A percentile compares a stretch with the other conserved stretches of the same genome.
Conservation (phyloP, 1,140 invertebrate species). For the Ditylenchus dipsaci region DNA sequence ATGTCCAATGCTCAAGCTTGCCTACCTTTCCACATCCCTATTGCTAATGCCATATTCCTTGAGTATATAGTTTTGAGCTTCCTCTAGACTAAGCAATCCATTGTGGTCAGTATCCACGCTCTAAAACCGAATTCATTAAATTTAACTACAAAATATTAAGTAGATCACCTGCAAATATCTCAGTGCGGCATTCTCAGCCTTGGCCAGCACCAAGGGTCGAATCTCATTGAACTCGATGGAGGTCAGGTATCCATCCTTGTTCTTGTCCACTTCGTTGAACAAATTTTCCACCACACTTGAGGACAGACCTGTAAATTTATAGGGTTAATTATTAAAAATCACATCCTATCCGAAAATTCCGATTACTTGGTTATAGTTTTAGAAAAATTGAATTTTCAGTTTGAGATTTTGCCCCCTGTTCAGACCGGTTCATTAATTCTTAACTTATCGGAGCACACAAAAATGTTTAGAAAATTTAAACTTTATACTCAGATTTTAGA, state of each 20-base stretch:
- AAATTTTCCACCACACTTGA: slow-evolving; percentile 52
- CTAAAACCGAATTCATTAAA: slow-evolving; percentile 17
- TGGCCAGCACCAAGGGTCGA: slow-evolving; percentile 51
- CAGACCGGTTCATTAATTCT: too few species aligned
- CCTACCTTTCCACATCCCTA: slow-evolving; percentile 49
- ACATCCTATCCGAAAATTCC: too few species aligned
- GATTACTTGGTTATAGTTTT: too few species aligned
- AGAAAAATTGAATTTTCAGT: too few species aligned
- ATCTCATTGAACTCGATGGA: slow-evolving; percentile 55
- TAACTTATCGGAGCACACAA: too few species aligned
- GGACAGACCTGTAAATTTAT: slow-evolving; percentile 43
- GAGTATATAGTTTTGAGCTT: slow-evolving; percentile 54
- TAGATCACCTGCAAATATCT: slow-evolving; percentile 47
- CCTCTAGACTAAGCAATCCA: slow-evolving; percentile 46
- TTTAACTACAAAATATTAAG: slow-evolving; percentile 2
- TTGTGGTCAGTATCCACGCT: slow-evolving; percentile 54
- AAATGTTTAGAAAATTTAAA: too few species aligned
- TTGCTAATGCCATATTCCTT: slow-evolving; percentile 57
- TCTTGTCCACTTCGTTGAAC: slow-evolving; percentile 51
- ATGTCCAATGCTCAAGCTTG: too few species aligned
- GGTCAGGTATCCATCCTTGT: slow-evolving; percentile 47
- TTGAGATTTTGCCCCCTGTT: too few species aligned
- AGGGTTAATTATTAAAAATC: too few species aligned
- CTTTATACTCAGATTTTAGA: too few species aligned
- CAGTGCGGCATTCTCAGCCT: slow-evolving; percentile 55